Percentiles rank a stretch among this genome's conserved stretches.
Conservation (phyloP, 2,113 vertebrate genomes). For the Toxotes chatareus region DNA sequence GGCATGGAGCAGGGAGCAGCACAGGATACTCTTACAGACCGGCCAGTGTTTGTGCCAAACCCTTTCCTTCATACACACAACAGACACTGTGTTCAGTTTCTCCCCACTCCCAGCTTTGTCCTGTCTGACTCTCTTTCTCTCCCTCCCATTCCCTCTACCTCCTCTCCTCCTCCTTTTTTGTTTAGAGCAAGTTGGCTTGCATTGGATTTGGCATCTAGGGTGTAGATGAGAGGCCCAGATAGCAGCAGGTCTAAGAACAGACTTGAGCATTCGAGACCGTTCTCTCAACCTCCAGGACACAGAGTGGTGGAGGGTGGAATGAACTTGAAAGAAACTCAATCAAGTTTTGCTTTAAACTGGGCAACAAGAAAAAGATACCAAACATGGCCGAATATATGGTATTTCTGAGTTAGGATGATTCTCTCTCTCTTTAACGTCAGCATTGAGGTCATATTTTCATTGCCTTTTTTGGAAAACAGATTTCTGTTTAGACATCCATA, state of each 20-base stretch:
- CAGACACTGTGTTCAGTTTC: slow-evolving; percentile 86
- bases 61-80: slow-evolving; percentile 82
- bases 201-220: slow-evolving; percentile 66
- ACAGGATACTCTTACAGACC: slow-evolving; percentile 87
- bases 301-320: slow-evolving; percentile 61
- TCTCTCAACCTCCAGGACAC: slow-evolving; percentile 62
- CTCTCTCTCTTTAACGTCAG: background rate
- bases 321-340: slow-evolving; percentile 58
- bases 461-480: background rate
- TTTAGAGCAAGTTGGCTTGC: slow-evolving; percentile 78
- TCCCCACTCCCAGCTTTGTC: slow-evolving; percentile 83
- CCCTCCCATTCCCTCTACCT: slow-evolving; percentile 59
- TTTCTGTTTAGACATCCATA: slow-evolving; percentile 26
- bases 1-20: slow-evolving; percentile 81
- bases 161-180: slow-evolving; percentile 58
- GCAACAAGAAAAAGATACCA: background rate
- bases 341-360: slow-evolving; percentile 46
- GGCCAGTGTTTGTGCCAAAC: slow-evolving; percentile 84
- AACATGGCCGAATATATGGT: background rate
- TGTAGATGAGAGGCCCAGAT: slow-evolving; percentile 79
- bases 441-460: background rate
- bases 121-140: slow-evolving; percentile 68
- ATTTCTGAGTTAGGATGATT: slow-evolving; percentile 2
- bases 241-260: slow-evolving; percentile 72
- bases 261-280: slow-evolving; percentile 61